Percentiles rank a stretch among this genome's conserved stretches.
Evolutionary conservation across 2,888 invertebrate genomes (phyloP).

Genomic region (Epistrophe grossulariae): DNA sequence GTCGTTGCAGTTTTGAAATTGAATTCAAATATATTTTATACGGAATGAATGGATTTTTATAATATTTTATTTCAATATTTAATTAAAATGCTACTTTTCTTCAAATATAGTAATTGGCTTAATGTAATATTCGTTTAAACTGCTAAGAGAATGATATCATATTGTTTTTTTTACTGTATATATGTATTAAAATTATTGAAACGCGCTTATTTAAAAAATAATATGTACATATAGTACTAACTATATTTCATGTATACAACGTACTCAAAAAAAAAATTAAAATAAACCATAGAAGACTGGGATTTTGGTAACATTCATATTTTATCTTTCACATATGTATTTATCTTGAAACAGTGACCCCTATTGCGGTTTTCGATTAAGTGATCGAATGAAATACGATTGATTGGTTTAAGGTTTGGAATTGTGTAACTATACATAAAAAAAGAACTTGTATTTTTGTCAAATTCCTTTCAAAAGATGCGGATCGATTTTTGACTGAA

Average conservation of each 20-base stretch:
- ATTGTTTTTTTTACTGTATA: neutral
- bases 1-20: slow-evolving; percentile 5
- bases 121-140: slow-evolving; percentile 23
- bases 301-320: neutral
- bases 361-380: neutral
- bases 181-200: neutral
- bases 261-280: neutral
- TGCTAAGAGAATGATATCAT: slow-evolving; percentile 22
- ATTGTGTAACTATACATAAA: neutral
- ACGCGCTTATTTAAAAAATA: neutral
- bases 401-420: neutral
- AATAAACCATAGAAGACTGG: slow-evolving; percentile 20
- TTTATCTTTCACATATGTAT: neutral
- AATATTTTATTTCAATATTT: slow-evolving; percentile 13
- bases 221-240: neutral
- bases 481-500: too few relatives aligned
- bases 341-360: neutral
- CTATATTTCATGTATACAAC: neutral
- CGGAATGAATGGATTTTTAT: slow-evolving; percentile 25
- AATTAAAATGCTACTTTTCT: slow-evolving; percentile 71
- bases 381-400: neutral
- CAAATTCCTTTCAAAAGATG: too few relatives aligned
- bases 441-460: neutral
- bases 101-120: slow-evolving; percentile 50
- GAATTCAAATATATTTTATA: slow-evolving; percentile 9